Percentiles rank a stretch among this genome's conserved stretches.
Conservation (phyloP, 1,140 invertebrate genomes). For the Stenopsyche tienmushanensis region DNA sequence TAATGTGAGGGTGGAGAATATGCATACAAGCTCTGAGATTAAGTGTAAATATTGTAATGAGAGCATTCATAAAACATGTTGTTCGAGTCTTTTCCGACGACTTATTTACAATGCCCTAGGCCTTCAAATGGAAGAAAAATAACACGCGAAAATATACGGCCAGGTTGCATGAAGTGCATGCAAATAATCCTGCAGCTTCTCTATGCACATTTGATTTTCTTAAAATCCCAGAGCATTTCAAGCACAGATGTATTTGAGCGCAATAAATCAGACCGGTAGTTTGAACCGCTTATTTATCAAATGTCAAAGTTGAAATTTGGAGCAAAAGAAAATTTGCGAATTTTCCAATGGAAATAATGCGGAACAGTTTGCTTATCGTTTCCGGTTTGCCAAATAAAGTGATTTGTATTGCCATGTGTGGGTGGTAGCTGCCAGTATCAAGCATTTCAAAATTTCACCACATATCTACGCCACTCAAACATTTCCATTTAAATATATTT, state of each 20-base stretch:
- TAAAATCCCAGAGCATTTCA: too few species aligned
- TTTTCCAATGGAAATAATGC: not conserved
- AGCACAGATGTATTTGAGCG: too few species aligned
- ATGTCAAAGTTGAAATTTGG: constrained; percentile 1
- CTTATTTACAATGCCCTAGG: too few species aligned
- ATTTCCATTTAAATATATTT: too few species aligned
- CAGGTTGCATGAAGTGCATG: too few species aligned
- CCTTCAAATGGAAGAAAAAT: too few species aligned
- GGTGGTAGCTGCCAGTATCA: constrained; percentile 2
- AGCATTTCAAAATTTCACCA: constrained; percentile 25
- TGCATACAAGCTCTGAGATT: too few species aligned
- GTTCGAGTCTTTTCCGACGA: not conserved
- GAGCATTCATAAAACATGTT: constrained; percentile 37
- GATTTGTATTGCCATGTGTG: constrained; percentile 25
- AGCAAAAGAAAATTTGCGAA: constrained; percentile 11
- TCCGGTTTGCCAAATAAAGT: constrained; percentile 27
- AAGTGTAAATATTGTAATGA: constrained; percentile 32
- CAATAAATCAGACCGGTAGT: too few species aligned
- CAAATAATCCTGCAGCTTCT: too few species aligned
- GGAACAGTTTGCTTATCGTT: not conserved
- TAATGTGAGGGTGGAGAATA: too few species aligned
- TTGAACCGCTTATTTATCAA: not conserved
- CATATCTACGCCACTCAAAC: constrained; percentile 6
- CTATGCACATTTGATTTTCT: too few species aligned
- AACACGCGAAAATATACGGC: too few species aligned